Conservation (phyloP, 30 jellyfish, hydroid and myxozoan genomes). For the Phacellophora camtschatica region DNA sequence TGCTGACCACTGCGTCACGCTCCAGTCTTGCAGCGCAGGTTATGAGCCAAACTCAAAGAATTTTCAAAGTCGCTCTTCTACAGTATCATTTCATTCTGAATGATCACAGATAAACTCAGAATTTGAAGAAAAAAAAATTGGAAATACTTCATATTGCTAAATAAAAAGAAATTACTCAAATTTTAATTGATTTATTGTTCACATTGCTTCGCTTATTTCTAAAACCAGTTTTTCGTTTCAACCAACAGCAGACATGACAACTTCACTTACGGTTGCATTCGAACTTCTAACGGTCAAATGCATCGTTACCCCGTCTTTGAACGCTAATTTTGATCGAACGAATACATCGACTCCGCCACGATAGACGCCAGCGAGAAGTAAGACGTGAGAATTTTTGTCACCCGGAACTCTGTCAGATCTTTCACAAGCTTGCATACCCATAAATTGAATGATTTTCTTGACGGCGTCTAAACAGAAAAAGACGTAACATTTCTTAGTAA, state of each 20-base stretch:
- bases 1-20: no score
- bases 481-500: neutral
- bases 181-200: neutral
- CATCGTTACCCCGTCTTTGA: constrained; percentile 96
- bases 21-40: no score
- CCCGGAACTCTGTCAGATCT: constrained; percentile 94
- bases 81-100: no score
- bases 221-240: no score
- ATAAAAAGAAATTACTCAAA: no score
- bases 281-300: constrained; percentile 94
- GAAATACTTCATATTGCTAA: no score
- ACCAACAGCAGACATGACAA: constrained; percentile 97
- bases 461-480: constrained; percentile 80
- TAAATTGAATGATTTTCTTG: constrained; percentile 81
- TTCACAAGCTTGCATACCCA: constrained; percentile 98
- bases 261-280: constrained; percentile 90
- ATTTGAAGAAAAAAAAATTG: no score
- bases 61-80: no score
- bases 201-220: neutral
- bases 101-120: no score
- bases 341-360: constrained; percentile 96
- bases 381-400: constrained; percentile 90
- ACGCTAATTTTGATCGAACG: constrained; percentile 90
- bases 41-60: no score
- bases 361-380: constrained; percentile 96